Conservation (phyloP, 1,140 invertebrate species). For the Drosophila carrolli region DNA sequence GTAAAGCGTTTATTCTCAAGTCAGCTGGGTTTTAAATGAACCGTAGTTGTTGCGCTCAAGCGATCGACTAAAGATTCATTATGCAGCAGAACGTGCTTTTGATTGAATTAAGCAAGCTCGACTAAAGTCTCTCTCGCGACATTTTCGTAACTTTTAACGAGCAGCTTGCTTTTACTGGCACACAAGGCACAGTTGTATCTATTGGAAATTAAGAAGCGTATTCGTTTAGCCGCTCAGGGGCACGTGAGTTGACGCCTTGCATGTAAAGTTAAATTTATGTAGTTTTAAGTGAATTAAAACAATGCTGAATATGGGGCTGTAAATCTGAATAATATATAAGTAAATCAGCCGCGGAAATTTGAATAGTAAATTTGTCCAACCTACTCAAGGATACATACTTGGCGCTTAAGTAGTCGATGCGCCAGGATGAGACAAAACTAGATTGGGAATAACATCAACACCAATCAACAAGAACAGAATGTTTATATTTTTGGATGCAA, state of each 20-base stretch:
- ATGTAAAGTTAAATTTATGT: conserved; percentile 81
- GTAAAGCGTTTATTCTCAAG: conserved; percentile 12
- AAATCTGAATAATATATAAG: conserved; percentile 64
- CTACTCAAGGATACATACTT: conserved; percentile 35
- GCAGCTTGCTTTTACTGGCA: conserved; percentile 2
- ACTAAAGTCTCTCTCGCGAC: conserved; percentile 46
- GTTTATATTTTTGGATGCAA: conserved; percentile 75
- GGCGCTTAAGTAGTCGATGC: conserved; percentile 61
- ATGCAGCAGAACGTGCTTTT: conserved; percentile 49
- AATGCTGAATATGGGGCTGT: conserved; percentile 48
- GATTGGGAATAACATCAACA: conserved; percentile 41
- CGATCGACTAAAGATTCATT: conserved; percentile 69
- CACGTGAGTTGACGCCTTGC: conserved; percentile 66
- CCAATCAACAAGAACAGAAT: conserved; percentile 53
- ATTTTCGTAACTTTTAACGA: conserved; percentile 33
- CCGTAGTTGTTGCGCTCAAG: conserved; percentile 55
- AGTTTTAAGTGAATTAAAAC: conserved; percentile 82
- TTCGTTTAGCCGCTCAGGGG: conserved; percentile 57
- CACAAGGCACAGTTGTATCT: conserved; percentile 47
- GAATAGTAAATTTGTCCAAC: conserved; percentile 70
- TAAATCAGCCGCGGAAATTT: conserved; percentile 68
- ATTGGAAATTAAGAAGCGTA: conserved; percentile 55
- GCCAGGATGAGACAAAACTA: conserved; percentile 44
- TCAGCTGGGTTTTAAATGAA: conserved; percentile 27
- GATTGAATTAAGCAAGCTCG: conserved; percentile 71